These are phyloP conservation scores for Drosophila ezoana DNA, from an alignment of 2,888 invertebrate genomes.

Conservation along the genomic window DNA sequence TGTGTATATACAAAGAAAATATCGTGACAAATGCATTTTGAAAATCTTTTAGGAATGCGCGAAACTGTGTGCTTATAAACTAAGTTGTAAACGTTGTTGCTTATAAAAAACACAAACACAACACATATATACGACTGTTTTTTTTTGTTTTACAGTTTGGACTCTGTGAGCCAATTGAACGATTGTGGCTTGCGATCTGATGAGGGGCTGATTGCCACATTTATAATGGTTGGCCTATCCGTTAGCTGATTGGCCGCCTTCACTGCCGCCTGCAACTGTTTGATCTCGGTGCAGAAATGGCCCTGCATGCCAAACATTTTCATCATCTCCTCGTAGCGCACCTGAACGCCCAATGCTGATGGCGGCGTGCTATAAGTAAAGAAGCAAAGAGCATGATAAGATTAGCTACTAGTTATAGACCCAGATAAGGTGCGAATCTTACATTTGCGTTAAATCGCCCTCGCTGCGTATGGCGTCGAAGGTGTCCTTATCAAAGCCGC, in stretches of 20 bases:
- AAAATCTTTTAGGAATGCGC: slow-evolving; percentile 63
- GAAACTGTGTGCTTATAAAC: slow-evolving; percentile 65
- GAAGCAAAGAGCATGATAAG: slow-evolving; percentile 28
- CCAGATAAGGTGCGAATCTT: slow-evolving; percentile 79
- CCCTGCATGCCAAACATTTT: slow-evolving; percentile 93
- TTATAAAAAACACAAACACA: slow-evolving; percentile 35
- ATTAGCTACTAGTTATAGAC: slow-evolving; percentile 25
- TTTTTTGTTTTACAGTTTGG: slow-evolving; percentile 88
- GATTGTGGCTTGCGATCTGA: slow-evolving; percentile 96
- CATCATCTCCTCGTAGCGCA: slow-evolving; percentile 96
- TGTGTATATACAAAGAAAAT: slow-evolving; percentile 74
- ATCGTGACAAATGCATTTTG: slow-evolving; percentile 68
- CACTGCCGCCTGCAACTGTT: slow-evolving; percentile 91
- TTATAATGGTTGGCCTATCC: slow-evolving; percentile 94
- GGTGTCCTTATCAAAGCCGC: slow-evolving; percentile 92
- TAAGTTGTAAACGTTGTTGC: slow-evolving; percentile 57
- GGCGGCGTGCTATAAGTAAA: slow-evolving; percentile 91
- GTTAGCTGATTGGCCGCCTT: slow-evolving; percentile 88
- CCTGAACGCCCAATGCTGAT: slow-evolving; percentile 90
- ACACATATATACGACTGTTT: background rate
- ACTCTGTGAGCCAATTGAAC: slow-evolving; percentile 96
- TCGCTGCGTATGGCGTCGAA: slow-evolving; percentile 89
- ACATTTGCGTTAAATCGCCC: slow-evolving; percentile 92
- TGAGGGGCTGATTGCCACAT: slow-evolving; percentile 94
- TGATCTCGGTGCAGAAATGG: slow-evolving; percentile 91